A percentile compares a stretch with the other conserved stretches of the same genome.
phyloP scores from a whole-genome alignment of 2,888 invertebrate species.

The Nebria salina region DNA sequence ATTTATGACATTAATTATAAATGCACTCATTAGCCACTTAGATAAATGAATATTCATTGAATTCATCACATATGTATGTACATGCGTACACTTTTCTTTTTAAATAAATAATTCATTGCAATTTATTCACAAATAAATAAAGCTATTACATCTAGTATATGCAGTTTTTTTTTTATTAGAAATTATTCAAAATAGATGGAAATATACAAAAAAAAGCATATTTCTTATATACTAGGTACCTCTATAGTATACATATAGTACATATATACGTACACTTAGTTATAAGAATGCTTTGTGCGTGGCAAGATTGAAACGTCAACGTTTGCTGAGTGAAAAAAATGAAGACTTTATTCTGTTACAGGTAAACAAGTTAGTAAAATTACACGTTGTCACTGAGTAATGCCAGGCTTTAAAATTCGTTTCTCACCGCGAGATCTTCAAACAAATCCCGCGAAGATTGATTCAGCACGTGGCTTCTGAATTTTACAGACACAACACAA shows the following conservation, averaged over 20 bases:
- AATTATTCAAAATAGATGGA: too few relatives aligned
- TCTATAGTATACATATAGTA: too few relatives aligned
- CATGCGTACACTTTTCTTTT: neutral
- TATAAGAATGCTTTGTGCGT: neutral
- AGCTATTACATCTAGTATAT: too few relatives aligned
- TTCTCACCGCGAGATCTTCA: conserved; percentile 17
- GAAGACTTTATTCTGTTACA: conserved; percentile 21
- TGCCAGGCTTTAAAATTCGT: conserved; percentile 21
- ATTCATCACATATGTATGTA: neutral
- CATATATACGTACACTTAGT: neutral
- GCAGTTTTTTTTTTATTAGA: too few relatives aligned
- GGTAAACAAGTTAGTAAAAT: conserved; percentile 25
- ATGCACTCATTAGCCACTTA: neutral
- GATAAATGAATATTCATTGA: neutral
- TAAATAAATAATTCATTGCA: too few relatives aligned
- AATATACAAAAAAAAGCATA: too few relatives aligned
- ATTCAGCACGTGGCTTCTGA: conserved; percentile 15
- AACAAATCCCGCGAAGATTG: conserved; percentile 12
- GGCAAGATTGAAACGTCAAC: neutral
- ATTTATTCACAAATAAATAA: too few relatives aligned
- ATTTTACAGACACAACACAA: conserved; percentile 4
- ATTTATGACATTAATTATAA: neutral
- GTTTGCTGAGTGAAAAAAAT: neutral
- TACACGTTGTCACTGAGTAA: conserved; percentile 26
- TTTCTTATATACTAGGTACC: too few relatives aligned